Evolutionary conservation across 2,113 vertebrate species (phyloP), one percentile per base, ranked within the genome.

Genomic region (Sapajus apella): DNA sequence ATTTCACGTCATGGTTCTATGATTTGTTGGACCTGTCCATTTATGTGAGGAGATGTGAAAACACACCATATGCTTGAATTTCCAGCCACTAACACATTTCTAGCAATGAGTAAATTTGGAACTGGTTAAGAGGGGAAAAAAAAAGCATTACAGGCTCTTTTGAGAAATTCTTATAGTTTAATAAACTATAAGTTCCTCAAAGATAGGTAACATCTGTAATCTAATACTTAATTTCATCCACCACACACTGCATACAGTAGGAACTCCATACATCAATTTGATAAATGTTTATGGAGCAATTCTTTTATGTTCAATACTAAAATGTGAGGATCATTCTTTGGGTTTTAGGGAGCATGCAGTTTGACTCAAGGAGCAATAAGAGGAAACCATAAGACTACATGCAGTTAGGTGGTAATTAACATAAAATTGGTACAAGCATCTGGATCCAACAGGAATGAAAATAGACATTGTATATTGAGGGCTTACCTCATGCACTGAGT

Each of bases 391-490:
- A 66, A 47, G 21, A 27, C 87, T 45, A 30, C 43, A 68, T 32
- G n/a, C 66, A 52, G 2, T 37, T 45, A 61, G 23, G 30, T 47
- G 30, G 21, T 27, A 35, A 83, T 95, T 91, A 91, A 40, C 40
- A 47, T 72, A 79, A 72, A 64, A 55, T 72, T 37, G 32, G 32
- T 55, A 6, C 27, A 40, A 83, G 35, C 58, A 83, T 72, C 87
- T 94, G 77, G 85, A 91, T 79, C 23, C 76, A 87, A 27, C 43
- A 85, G 14, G 52, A 94, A 70, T 81, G 75, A 82, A 89, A 82
- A 82, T 23, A 20, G 16, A 52, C 3, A 14, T n/a, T 21, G 14
- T n/a, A 4, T 64, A 27, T 16, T 23, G 30, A 90, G 20, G 27
- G 23, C 13, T 75, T 73, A n/a, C 35, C n/a, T 58, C 13, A 9